phyloP scores from a whole-genome alignment of 2,113 vertebrate genomes.

The Pardalotus punctatus region DNA sequence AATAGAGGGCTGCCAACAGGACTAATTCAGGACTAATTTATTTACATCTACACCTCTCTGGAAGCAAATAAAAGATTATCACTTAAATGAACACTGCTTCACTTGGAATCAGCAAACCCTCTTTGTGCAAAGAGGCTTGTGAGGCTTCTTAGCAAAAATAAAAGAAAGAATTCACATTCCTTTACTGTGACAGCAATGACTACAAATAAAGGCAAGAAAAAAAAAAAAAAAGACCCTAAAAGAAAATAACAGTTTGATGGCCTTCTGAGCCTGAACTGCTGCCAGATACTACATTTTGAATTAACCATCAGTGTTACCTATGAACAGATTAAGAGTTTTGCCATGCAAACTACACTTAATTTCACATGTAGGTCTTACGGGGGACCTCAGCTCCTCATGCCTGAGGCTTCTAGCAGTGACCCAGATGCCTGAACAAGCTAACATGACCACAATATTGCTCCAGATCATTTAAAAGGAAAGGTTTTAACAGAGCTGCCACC shows the following conservation, averaged over 20 bases:
- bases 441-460: neutral
- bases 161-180: neutral
- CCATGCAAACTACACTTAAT: neutral
- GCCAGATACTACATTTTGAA: neutral
- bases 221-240: neutral
- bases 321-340: neutral
- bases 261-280: neutral
- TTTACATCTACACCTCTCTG: neutral
- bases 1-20: neutral
- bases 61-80: slow-evolving; percentile 1
- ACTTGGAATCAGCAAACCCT: neutral
- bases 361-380: fast-evolving
- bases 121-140: neutral
- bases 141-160: neutral
- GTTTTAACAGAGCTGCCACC: neutral
- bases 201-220: neutral
- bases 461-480: neutral
- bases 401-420: neutral
- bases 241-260: neutral
- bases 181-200: neutral
- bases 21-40: neutral
- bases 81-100: neutral
- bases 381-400: fast-evolving
- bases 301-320: neutral
- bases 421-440: neutral